These are phyloP conservation scores for Pseudanteris insignis DNA, from an alignment of 2,888 invertebrate species.

Conservation along the genomic window DNA sequence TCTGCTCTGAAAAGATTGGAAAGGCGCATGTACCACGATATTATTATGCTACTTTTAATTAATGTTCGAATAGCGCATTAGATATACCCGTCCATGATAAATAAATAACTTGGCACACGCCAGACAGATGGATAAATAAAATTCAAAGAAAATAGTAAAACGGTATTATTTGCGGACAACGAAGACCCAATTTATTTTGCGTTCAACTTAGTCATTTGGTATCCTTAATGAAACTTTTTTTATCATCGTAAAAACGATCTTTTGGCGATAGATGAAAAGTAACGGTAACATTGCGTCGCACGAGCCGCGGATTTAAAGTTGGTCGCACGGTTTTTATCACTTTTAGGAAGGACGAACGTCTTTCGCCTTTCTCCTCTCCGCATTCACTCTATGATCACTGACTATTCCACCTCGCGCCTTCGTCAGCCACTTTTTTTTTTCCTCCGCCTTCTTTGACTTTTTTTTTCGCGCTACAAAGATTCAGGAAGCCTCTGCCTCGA, in stretches of 20 bases:
- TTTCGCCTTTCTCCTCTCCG: constrained; percentile 35
- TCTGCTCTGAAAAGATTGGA: too few species aligned
- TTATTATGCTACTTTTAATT: too few species aligned
- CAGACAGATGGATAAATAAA: too few species aligned
- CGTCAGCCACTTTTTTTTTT: constrained; percentile 43
- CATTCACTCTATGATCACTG: constrained; percentile 29
- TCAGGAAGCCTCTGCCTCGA: constrained; percentile 47
- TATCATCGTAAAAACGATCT: constrained; percentile 16
- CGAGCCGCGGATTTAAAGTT: constrained; percentile 56
- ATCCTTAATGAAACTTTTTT: constrained; percentile 23
- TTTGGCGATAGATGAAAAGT: constrained; percentile 41
- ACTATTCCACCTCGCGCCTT: constrained; percentile 41
- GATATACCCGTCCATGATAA: too few species aligned
- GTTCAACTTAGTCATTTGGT: constrained; percentile 12
- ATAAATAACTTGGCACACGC: too few species aligned
- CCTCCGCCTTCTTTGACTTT: constrained; percentile 24
- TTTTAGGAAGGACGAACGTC: constrained; percentile 46
- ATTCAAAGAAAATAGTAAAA: background rate
- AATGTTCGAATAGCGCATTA: too few species aligned
- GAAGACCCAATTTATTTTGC: constrained; percentile 10
- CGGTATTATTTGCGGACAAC: too few species aligned
- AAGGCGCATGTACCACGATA: too few species aligned
- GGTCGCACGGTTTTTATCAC: constrained; percentile 49
- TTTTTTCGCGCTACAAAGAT: constrained; percentile 31
- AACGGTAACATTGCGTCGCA: constrained; percentile 53